Percentiles rank a stretch among this genome's conserved stretches.
Conservation (phyloP, 2,797 vertebrate species). For the Moxostoma hubbsi region DNA sequence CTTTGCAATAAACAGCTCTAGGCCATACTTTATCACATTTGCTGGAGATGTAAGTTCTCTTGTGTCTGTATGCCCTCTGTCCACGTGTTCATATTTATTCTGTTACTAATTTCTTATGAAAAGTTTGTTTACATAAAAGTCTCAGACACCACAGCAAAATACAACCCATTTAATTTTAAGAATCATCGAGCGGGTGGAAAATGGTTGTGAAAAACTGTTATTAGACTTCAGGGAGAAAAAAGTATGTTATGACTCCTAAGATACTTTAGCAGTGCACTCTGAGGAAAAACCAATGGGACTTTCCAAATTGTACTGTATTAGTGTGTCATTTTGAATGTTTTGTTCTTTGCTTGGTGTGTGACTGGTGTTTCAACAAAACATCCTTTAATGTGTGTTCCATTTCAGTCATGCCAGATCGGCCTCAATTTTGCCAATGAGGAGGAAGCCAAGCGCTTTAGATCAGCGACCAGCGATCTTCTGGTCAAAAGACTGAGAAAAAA, state of each 20-base stretch:
- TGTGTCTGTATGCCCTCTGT: conserved; percentile 15
- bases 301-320: too few species aligned
- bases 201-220: too few species aligned
- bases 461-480: conserved; percentile 79
- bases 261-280: too few species aligned
- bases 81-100: conserved; percentile 23
- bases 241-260: too few species aligned
- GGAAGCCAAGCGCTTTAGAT: conserved; percentile 88
- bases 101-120: too few species aligned
- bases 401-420: conserved; percentile 87
- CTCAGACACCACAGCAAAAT: too few species aligned
- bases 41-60: conserved; percentile 91
- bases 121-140: too few species aligned
- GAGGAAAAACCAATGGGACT: too few species aligned
- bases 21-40: conserved; percentile 93
- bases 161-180: too few species aligned
- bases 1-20: conserved; percentile 83
- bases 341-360: neutral
- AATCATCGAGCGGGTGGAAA: too few species aligned
- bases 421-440: conserved; percentile 96
- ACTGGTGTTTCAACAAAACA: neutral
- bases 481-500: conserved; percentile 87
- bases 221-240: too few species aligned
- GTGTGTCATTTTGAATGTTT: neutral
- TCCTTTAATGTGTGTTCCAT: conserved; percentile 5